Conservation (phyloP, 2,113 vertebrate species). For the Bagarius yarrelli region DNA sequence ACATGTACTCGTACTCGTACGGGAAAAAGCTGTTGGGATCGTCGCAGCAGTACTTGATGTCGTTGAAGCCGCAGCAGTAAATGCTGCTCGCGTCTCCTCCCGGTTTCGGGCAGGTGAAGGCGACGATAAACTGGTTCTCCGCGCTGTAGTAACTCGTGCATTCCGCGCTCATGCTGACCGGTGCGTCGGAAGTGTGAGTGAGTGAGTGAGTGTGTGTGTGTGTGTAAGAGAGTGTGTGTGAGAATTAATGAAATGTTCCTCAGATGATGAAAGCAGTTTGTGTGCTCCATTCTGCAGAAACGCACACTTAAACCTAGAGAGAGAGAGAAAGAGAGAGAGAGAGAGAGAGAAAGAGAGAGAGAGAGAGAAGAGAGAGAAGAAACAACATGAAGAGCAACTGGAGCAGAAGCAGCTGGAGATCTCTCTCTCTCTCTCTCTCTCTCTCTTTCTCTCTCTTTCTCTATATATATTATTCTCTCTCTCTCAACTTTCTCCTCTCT, state of each 20-base stretch:
- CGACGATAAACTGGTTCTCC: slow-evolving; percentile 74
- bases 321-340: not conserved
- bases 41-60: slow-evolving; percentile 88
- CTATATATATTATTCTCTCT: not conserved
- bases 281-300: not conserved
- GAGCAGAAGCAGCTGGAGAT: not conserved
- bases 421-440: slow-evolving; percentile 19
- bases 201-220: too few relatives aligned
- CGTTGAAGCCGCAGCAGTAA: slow-evolving; percentile 87
- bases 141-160: slow-evolving; percentile 80
- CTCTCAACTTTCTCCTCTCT: too few relatives aligned
- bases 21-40: slow-evolving; percentile 89
- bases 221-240: too few relatives aligned
- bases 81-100: slow-evolving; percentile 73
- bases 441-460: slow-evolving; percentile 17
- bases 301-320: too few relatives aligned
- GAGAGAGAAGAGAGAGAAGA: not conserved
- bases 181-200: not conserved
- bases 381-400: not conserved
- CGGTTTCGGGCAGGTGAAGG: slow-evolving; percentile 79
- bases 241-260: too few relatives aligned
- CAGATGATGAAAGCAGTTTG: not conserved
- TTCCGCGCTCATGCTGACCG: slow-evolving; percentile 74
- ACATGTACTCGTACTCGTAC: slow-evolving; percentile 88
- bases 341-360: not conserved